phyloP scores from a whole-genome alignment of 2,888 invertebrate genomes.

The Morinoia aosen region DNA sequence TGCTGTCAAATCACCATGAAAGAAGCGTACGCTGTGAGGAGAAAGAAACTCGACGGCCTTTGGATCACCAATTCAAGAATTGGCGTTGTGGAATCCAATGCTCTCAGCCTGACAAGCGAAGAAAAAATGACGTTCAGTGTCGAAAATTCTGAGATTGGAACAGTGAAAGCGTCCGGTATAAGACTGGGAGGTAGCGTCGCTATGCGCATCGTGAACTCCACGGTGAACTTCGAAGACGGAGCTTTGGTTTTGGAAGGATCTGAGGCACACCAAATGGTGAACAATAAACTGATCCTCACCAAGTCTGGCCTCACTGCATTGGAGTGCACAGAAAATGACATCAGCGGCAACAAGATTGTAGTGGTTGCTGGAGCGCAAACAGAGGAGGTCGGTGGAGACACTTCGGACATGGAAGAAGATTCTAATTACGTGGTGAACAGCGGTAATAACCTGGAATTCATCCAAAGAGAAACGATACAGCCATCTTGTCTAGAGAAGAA shows the following conservation, averaged over 20 bases:
- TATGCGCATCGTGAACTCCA: not conserved
- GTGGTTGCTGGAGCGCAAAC: not conserved
- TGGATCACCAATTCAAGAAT: slow-evolving; percentile 27
- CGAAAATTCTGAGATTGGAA: not conserved
- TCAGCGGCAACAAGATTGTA: not conserved
- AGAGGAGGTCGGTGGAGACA: not conserved
- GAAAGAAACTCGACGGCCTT: not conserved
- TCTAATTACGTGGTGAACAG: not conserved
- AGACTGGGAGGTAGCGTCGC: not conserved
- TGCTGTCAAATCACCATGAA: not conserved
- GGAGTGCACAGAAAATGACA: slow-evolving; percentile 1
- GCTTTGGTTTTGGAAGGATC: not conserved
- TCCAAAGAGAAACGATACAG: not conserved
- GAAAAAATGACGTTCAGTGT: not conserved
- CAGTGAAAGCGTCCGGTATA: not conserved
- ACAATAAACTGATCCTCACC: not conserved
- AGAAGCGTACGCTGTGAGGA: not conserved
- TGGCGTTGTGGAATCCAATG: slow-evolving; percentile 27
- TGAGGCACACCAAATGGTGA: not conserved
- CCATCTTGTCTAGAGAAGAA: not conserved
- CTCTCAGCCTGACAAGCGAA: not conserved
- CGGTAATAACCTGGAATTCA: not conserved
- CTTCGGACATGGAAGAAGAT: not conserved
- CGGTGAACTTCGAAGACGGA: not conserved
- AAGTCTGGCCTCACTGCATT: not conserved